phyloP scores from a whole-genome alignment of 2,888 invertebrate species.

The Steinernema carpocapsae region DNA sequence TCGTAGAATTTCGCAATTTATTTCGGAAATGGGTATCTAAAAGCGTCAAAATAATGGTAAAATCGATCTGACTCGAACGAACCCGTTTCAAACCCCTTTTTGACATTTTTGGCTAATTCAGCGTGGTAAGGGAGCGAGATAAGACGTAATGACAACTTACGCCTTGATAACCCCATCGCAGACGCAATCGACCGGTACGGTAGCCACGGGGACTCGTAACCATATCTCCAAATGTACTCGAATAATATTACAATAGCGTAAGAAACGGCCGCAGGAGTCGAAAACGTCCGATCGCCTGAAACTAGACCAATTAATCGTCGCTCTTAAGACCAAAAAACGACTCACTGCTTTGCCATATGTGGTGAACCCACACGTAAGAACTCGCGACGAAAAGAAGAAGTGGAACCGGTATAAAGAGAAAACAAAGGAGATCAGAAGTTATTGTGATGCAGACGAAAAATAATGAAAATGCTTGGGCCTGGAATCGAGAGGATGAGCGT shows the following conservation, averaged over 20 bases:
- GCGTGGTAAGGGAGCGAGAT: too few relatives aligned
- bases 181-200: constrained; percentile 17
- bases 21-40: neutral
- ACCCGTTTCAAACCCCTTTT: too few relatives aligned
- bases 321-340: constrained; percentile 38
- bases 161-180: neutral
- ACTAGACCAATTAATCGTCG: too few relatives aligned
- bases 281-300: constrained; percentile 55
- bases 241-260: constrained; percentile 54
- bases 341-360: constrained; percentile 54
- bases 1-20: too few relatives aligned
- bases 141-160: neutral
- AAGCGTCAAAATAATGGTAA: too few relatives aligned
- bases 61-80: too few relatives aligned
- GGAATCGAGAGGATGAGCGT: neutral
- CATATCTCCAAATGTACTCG: constrained; percentile 52
- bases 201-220: constrained; percentile 39
- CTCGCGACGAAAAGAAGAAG: constrained; percentile 82
- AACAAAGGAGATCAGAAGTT: constrained; percentile 97
- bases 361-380: constrained; percentile 81
- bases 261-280: constrained; percentile 48
- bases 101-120: too few relatives aligned
- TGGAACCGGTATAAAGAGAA: constrained; percentile 91
- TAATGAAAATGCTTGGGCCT: constrained; percentile 86
- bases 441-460: constrained; percentile 97